phyloP scores from a whole-genome alignment of 2,888 invertebrate species.

The Drosophila pegasa region DNA sequence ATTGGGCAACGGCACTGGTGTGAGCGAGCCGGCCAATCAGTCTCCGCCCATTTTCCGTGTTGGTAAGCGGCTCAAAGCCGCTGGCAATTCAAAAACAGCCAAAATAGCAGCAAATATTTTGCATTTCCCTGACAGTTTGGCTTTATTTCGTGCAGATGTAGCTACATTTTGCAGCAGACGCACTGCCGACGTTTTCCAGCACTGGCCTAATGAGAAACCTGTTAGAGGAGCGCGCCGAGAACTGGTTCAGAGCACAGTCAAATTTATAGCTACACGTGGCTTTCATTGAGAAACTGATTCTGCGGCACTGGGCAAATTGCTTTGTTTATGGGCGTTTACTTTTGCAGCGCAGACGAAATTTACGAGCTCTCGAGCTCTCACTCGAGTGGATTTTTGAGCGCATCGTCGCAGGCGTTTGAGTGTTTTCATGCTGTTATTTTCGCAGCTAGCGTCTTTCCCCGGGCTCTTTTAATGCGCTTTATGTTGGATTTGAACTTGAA shows the following conservation, averaged over 20 bases:
- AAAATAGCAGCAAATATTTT: conserved; percentile 34
- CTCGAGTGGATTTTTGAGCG: conserved; percentile 45
- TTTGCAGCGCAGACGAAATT: conserved; percentile 66
- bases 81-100: conserved; percentile 41
- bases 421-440: conserved; percentile 13
- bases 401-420: conserved; percentile 21
- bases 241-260: conserved; percentile 60
- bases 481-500: conserved; percentile 76
- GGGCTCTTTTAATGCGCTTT: conserved; percentile 40
- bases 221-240: conserved; percentile 66
- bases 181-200: conserved; percentile 37
- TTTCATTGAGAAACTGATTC: conserved; percentile 77
- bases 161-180: conserved; percentile 7
- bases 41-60: conserved; percentile 82
- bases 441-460: conserved; percentile 6
- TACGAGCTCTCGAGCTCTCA: conserved; percentile 67
- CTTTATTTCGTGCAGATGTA: conserved; percentile 15
- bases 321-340: conserved; percentile 85
- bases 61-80: conserved; percentile 52
- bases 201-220: conserved; percentile 79
- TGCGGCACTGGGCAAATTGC: conserved; percentile 62
- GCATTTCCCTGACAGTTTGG: conserved; percentile 12
- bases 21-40: conserved; percentile 65
- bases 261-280: conserved; percentile 79
- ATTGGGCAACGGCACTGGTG: conserved; percentile 35